A percentile compares a stretch with the other conserved stretches of the same genome.
These are phyloP conservation scores for Cryptus armator DNA, from an alignment of 2,888 invertebrate genomes.

Conservation along the genomic window DNA sequence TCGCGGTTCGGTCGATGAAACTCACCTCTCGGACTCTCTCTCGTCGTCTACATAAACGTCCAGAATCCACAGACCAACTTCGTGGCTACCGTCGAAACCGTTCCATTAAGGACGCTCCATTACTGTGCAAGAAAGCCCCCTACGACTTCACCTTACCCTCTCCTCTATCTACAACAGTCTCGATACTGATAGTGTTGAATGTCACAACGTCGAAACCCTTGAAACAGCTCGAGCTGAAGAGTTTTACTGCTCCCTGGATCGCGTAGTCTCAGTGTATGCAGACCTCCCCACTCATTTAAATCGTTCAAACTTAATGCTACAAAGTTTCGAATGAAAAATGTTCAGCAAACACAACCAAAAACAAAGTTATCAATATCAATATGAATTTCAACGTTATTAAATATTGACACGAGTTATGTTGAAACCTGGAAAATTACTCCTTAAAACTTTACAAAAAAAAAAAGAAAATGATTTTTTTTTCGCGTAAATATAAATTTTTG, in stretches of 20 bases:
- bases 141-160: slow-evolving; percentile 20
- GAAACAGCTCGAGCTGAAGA: not conserved
- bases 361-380: not conserved
- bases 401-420: no score
- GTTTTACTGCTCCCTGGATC: not conserved
- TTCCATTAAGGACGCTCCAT: slow-evolving; percentile 59
- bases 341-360: not conserved
- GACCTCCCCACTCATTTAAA: not conserved
- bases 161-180: not conserved
- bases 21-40: slow-evolving; percentile 16
- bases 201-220: not conserved
- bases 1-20: slow-evolving; percentile 21
- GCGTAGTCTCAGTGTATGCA: not conserved
- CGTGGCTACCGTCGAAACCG: slow-evolving; percentile 39
- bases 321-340: not conserved
- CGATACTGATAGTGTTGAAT: slow-evolving; percentile 16
- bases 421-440: no score
- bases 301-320: not conserved
- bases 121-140: slow-evolving; percentile 46
- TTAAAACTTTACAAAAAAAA: not conserved
- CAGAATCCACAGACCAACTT: slow-evolving; percentile 61
- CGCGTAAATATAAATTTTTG: not conserved
- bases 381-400: not conserved
- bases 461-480: not conserved
- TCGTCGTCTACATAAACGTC: slow-evolving; percentile 34